These are phyloP conservation scores for Sebastes vulpes DNA, from an alignment of 2,797 vertebrate genomes.

Conservation along the genomic window DNA sequence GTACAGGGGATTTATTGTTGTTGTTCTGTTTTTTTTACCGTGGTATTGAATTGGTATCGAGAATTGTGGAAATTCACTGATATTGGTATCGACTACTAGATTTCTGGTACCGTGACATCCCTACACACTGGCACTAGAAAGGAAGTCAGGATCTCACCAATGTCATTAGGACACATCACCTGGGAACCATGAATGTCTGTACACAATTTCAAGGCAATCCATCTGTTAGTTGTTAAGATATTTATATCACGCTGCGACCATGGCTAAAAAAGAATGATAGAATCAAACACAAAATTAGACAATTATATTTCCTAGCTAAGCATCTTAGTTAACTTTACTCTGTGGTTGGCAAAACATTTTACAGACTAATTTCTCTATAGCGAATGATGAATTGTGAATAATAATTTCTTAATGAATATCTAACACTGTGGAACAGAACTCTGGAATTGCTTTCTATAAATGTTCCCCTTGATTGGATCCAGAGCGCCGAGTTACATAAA, in stretches of 20 bases:
- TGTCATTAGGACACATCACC: neutral
- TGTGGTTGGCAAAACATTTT: neutral
- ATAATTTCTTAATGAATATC: neutral
- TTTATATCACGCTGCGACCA: neutral
- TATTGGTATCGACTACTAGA: too few relatives aligned
- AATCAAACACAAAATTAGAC: neutral
- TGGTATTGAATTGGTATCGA: too few relatives aligned
- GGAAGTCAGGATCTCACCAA: neutral
- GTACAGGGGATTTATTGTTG: too few relatives aligned
- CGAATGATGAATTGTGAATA: neutral
- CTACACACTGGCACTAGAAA: neutral
- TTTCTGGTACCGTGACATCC: too few relatives aligned
- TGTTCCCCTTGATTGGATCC: constrained; percentile 28
- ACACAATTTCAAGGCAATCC: neutral
- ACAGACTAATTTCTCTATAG: neutral
- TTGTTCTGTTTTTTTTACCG: too few relatives aligned
- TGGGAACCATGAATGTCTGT: neutral
- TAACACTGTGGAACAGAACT: neutral
- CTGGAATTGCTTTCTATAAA: constrained; percentile 1
- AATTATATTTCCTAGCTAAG: neutral
- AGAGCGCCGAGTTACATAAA: constrained; percentile 20
- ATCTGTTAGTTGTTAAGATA: neutral
- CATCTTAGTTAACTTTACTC: neutral
- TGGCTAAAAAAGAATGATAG: neutral
- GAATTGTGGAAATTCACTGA: too few relatives aligned